Evolutionary conservation across 2,888 invertebrate species (phyloP).

Genomic region (Hesperia comma): DNA sequence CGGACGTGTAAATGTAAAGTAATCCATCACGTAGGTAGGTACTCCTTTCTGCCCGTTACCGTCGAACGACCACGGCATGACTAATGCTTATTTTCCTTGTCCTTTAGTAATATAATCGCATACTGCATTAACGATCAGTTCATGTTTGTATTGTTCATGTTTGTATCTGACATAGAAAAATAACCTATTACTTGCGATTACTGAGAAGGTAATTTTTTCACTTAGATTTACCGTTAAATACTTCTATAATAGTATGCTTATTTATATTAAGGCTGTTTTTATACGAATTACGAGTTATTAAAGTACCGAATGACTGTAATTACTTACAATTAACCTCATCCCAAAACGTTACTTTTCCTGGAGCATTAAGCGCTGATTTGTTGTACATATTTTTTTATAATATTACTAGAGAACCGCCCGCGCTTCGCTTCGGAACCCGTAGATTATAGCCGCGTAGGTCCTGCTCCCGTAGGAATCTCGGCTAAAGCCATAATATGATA

Average conservation of each 20-base stretch:
- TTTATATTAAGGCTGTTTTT: not conserved
- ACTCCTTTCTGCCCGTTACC: conserved; percentile 31
- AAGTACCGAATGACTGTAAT: not conserved
- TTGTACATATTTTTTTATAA: too few species aligned
- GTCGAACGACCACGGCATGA: conserved; percentile 36
- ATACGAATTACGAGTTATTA: not conserved
- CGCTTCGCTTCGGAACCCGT: too few species aligned
- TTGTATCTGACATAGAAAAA: conserved; percentile 22
- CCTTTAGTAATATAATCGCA: conserved; percentile 21
- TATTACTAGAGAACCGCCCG: too few species aligned
- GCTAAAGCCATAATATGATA: too few species aligned
- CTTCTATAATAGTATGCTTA: too few species aligned
- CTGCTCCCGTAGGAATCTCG: too few species aligned
- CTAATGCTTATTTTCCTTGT: conserved; percentile 35
- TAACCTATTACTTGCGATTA: too few species aligned
- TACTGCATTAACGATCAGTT: conserved; percentile 15
- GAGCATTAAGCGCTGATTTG: not conserved
- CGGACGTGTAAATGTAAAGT: conserved; percentile 33
- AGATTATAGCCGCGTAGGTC: too few species aligned
- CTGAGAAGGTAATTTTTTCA: too few species aligned
- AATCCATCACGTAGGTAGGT: conserved; percentile 31
- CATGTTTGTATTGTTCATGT: too few species aligned
- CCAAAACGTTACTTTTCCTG: not conserved
- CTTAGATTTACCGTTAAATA: too few species aligned
- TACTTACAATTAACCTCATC: not conserved